Evolutionary conservation across 2,113 vertebrate species (phyloP).

Genomic region (Gnathonemus echidnorhynchus): DNA sequence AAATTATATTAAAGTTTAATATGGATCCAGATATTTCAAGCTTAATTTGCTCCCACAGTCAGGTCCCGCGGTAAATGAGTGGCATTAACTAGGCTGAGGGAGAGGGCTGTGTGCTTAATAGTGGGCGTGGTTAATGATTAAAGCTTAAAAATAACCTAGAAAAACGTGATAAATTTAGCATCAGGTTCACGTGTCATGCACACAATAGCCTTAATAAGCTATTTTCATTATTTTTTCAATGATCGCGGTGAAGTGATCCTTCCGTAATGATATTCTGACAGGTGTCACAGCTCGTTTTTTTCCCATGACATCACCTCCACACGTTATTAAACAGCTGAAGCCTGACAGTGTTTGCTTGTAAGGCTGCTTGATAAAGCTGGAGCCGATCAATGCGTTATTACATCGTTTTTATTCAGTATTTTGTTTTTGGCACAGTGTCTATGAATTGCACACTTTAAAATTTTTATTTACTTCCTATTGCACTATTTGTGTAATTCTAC

Average conservation of each 20-base stretch:
- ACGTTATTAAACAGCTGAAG: not conserved
- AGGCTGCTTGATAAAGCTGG: not conserved
- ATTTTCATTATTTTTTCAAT: not conserved
- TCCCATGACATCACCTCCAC: not conserved
- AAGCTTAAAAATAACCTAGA: not conserved
- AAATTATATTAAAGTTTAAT: slow-evolving; percentile 19
- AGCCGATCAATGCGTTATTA: not conserved
- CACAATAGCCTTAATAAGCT: not conserved
- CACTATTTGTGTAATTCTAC: not conserved
- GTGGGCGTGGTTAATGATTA: not conserved
- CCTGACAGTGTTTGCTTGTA: not conserved
- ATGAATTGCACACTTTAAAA: not conserved
- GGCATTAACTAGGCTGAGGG: not conserved
- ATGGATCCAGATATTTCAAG: slow-evolving; percentile 5
- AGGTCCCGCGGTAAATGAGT: not conserved
- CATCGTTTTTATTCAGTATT: not conserved
- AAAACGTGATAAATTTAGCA: not conserved
- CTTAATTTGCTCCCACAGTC: not conserved
- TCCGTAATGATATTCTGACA: not conserved
- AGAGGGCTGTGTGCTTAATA: not conserved
- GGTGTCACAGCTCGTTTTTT: not conserved
- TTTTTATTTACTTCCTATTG: not conserved
- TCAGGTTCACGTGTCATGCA: not conserved
- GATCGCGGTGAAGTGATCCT: not conserved
- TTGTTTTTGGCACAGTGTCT: not conserved